Base-by-base conservation (phyloP, 2,797 vertebrate genomes). In the Galago senegalensis region DNA sequence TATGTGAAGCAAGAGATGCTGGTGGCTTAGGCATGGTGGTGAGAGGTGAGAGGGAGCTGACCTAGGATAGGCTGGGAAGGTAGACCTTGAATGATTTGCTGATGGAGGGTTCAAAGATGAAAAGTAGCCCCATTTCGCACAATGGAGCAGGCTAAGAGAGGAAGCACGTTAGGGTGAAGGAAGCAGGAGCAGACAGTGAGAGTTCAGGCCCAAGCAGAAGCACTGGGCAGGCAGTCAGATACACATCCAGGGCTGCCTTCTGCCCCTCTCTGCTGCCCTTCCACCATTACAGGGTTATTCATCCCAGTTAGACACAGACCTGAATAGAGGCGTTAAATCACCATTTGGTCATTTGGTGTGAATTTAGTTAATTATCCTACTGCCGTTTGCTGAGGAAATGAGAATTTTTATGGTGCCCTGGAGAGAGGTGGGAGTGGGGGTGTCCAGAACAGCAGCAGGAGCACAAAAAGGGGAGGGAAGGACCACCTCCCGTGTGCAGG, bases 291-390 rank as follows among this genome's bases (percentile, higher is more conserved):
- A 77, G 31, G 40, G 13, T 89, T 75, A 93, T 76, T 88, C 73
- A 79, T 3, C n/a, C 5, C 25, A 87, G 58, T 63, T 43, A 75
- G 31, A 65, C 37, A 14, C 20, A 86, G 70, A 76, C 37, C 67
- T 79, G 77, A 79, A 70, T 23, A 83, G 82, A 83, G 70, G 14
- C 10, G 40, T 85, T 87, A 75, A 96, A 73, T 91, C 72, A 89
- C 29, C 53, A 76, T 85, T 80, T 91, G 75, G 53, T 79, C 37
- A 88, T 65, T 83, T 73, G 37, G 8, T 89, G 23, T 40, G 31
- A 34, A 69, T 93, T 67, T 81, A 67, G 37, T 61, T 88, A 67
- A 80, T 63, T 69, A 61, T 46, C 29, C 34, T 34, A 53, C 13
- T 89, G 49, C 29, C 75, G 49, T 89, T 79, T 73, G 49, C 83